Conservation (phyloP, 1,140 invertebrate genomes). For the Heliconius melpomene region DNA sequence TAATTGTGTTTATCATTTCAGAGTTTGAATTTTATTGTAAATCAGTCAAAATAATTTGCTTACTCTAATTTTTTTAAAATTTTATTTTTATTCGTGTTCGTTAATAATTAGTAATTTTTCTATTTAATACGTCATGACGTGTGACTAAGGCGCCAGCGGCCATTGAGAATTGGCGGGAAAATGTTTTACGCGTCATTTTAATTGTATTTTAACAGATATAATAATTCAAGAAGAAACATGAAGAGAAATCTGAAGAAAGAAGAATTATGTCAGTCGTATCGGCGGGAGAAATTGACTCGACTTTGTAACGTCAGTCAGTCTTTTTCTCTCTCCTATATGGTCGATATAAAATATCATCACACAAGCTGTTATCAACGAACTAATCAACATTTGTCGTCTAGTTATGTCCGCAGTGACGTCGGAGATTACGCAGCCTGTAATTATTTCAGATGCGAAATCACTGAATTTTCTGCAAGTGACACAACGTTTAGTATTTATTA, state of each 20-base stretch:
- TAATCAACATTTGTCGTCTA: constrained; percentile 13
- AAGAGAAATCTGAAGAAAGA: constrained; percentile 52
- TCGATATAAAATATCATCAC: constrained; percentile 54
- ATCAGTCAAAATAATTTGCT: background rate
- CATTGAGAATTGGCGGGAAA: constrained; percentile 44
- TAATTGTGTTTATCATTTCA: background rate
- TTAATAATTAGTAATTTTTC: constrained; percentile 48
- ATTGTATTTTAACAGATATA: constrained; percentile 50
- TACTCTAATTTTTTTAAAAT: background rate
- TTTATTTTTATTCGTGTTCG: background rate
- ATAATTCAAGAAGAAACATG: constrained; percentile 47
- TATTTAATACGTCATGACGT: constrained; percentile 46
- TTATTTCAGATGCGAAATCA: constrained; percentile 55
- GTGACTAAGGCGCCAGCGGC: constrained; percentile 50
- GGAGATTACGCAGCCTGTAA: constrained; percentile 64
- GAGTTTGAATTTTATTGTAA: background rate
- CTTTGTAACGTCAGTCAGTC: constrained; percentile 74
- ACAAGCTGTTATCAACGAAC: constrained; percentile 7
- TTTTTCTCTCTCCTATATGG: constrained; percentile 81
- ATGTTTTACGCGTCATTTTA: constrained; percentile 44
- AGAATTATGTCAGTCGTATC: constrained; percentile 67
- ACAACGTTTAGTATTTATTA: constrained; percentile 34
- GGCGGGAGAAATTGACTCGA: constrained; percentile 73
- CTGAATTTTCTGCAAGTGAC: constrained; percentile 75
- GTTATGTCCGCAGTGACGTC: constrained; percentile 74